Evolutionary conservation across 2,888 invertebrate species (phyloP), one percentile per base, ranked within the genome.

Genomic region (Machimus atricapillus): DNA sequence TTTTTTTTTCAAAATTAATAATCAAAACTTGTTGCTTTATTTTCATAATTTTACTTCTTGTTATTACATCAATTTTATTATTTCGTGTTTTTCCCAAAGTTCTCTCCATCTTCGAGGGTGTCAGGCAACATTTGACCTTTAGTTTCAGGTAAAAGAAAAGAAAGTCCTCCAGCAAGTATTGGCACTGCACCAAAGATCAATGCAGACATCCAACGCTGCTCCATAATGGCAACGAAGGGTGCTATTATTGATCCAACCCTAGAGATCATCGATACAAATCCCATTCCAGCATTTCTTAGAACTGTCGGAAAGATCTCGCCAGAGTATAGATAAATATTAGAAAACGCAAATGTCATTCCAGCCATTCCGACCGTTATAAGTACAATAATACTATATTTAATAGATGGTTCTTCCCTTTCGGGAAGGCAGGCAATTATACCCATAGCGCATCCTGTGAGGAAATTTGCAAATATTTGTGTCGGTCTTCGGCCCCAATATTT

Each of bases 221-320:
- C 52, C 0, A 4, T 0, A 0, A 78, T 85, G 1, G 96, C 96
- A 1, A 98, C 94, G 90, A 96, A 96, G 0, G 98, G 97, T 0
- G 98, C 97, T 4, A 95, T 90, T 94, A 98, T 97, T 0, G 97
- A 97, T 8, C 98, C 98, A 87, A 97, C 93, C 90, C 98, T 94
- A 0, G 97, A 97, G 88, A 96, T 95, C 93, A 97, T 96, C 0
- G 97, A 98, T 37, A 97, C 95, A 2, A 96, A 93, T 0, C 98
- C 98, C 86, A 98, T 95, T 0, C 97, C 98, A 66, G 96, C 95
- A 90, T 97, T 98, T 43, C 98, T 94, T 0, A 97, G 95, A 1
- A 97, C 96, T 0, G 98, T 98, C 0, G 98, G 98, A 91, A 97
- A 98, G 16, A 97, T 91, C 92, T 98, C 98, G 0, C 97, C 97